phyloP scores from a whole-genome alignment of 2,797 vertebrate genomes.

The Aplochiton taeniatus region DNA sequence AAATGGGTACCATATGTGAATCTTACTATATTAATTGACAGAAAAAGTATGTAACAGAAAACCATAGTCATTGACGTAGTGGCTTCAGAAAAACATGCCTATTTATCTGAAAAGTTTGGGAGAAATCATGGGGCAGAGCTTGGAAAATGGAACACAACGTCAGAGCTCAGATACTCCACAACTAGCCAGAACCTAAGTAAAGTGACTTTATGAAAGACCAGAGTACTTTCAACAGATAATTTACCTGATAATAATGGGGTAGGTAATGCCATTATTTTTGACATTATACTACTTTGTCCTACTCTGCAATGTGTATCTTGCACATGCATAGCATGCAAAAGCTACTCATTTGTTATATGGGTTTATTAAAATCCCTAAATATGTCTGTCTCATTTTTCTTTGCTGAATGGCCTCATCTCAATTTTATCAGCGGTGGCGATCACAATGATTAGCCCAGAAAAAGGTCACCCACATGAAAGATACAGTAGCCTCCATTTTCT shows the following conservation, averaged over 20 bases:
- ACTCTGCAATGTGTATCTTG: no score
- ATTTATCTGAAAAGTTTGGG: no score
- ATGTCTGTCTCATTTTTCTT: slow-evolving; percentile 34
- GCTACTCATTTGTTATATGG: slow-evolving; percentile 14
- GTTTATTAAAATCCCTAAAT: slow-evolving; percentile 34
- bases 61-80: no score
- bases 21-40: no score
- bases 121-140: no score
- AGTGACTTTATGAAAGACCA: background rate
- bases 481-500: slow-evolving; percentile 13
- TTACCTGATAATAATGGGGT: slow-evolving; percentile 32
- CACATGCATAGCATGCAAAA: slow-evolving; percentile 6
- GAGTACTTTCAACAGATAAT: slow-evolving; percentile 24
- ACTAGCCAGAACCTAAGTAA: background rate
- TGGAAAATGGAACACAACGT: no score
- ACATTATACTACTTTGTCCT: slow-evolving; percentile 20
- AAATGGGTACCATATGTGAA: no score
- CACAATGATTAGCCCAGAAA: slow-evolving; percentile 28
- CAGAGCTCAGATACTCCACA: no score
- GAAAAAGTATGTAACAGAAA: no score
- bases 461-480: slow-evolving; percentile 26
- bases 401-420: slow-evolving; percentile 32
- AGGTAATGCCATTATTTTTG: slow-evolving; percentile 36
- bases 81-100: no score
- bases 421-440: slow-evolving; percentile 33